phyloP scores from a whole-genome alignment of 2,113 vertebrate genomes.

The Coturnix japonica region DNA sequence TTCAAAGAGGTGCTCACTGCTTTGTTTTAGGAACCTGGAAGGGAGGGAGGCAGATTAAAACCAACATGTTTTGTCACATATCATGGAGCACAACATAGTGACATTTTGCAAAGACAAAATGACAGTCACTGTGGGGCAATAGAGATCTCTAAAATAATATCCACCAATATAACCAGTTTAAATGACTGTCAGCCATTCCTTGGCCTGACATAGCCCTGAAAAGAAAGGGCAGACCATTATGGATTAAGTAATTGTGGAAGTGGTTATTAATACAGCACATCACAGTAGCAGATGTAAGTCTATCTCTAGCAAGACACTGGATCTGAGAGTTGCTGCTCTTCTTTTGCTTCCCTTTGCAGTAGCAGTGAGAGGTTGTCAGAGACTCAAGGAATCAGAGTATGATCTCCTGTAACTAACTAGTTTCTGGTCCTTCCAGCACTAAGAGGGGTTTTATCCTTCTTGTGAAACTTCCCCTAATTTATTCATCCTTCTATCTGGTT shows the following conservation, averaged over 20 bases:
- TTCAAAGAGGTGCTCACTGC: conserved; percentile 62
- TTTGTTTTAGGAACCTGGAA: conserved; percentile 57
- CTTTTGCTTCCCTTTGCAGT: not conserved
- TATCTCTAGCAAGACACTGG: not conserved
- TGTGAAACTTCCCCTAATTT: conserved; percentile 23
- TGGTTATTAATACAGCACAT: conserved; percentile 5
- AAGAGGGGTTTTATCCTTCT: conserved; percentile 11
- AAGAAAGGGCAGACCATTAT: conserved; percentile 27
- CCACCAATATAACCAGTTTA: not conserved
- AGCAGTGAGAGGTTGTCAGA: conserved; percentile 26
- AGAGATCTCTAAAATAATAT: conserved; percentile 49
- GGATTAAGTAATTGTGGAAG: conserved; percentile 53
- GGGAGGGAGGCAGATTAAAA: conserved; percentile 54
- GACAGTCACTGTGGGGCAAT: conserved; percentile 5
- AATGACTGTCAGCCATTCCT: conserved; percentile 9
- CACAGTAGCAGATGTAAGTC: conserved; percentile 37
- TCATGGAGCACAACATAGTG: conserved; percentile 48
- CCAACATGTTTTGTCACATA: conserved; percentile 57
- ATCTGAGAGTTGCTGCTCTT: conserved; percentile 43
- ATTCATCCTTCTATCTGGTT: not conserved
- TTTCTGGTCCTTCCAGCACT: conserved; percentile 19
- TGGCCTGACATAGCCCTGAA: not conserved
- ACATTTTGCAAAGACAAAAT: conserved; percentile 55
- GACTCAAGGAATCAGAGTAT: conserved; percentile 9
- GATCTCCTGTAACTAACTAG: conserved; percentile 19